Conservation (phyloP, 30 jellyfish, hydroid and myxozoan species). For the Chironex yamaguchii region DNA sequence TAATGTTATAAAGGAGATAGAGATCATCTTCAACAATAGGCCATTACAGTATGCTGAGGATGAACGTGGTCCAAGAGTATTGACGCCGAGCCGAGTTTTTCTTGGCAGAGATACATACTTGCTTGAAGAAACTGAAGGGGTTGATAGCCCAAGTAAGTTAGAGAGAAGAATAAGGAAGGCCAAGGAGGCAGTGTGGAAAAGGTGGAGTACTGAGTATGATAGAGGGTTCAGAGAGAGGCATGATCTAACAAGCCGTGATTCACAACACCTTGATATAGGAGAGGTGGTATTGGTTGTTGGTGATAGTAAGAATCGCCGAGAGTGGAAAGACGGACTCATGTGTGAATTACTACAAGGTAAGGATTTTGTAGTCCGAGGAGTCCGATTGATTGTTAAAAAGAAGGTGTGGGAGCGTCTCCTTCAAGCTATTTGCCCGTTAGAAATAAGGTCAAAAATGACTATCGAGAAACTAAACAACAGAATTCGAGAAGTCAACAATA, state of each 20-base stretch:
- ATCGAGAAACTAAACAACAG: constrained; percentile 30
- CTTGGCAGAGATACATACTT: constrained; percentile 8
- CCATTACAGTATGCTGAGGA: constrained; percentile 2
- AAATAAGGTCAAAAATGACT: constrained; percentile 20
- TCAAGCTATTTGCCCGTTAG: constrained; percentile 33
- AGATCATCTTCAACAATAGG: neutral
- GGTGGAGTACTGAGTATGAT: constrained; percentile 72
- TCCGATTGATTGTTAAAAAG: constrained; percentile 31
- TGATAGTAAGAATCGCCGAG: constrained; percentile 19
- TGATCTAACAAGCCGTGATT: no score
- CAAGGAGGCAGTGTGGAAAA: constrained; percentile 51
- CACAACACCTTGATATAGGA: constrained; percentile 57
- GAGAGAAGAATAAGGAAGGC: constrained; percentile 54
- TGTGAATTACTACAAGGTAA: constrained; percentile 15
- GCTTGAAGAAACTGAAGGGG: constrained; percentile 37
- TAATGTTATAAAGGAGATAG: neutral
- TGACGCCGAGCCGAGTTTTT: neutral
- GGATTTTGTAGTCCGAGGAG: constrained; percentile 44
- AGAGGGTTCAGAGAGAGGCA: constrained; percentile 70
- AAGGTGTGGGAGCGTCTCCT: constrained; percentile 56
- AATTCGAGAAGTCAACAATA: constrained; percentile 6
- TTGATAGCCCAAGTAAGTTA: constrained; percentile 21
- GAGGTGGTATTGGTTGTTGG: constrained; percentile 42
- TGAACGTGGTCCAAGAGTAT: neutral
- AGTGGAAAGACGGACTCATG: constrained; percentile 39